phyloP scores from a whole-genome alignment of 2,888 invertebrate species.

The Lysandra bellargus region DNA sequence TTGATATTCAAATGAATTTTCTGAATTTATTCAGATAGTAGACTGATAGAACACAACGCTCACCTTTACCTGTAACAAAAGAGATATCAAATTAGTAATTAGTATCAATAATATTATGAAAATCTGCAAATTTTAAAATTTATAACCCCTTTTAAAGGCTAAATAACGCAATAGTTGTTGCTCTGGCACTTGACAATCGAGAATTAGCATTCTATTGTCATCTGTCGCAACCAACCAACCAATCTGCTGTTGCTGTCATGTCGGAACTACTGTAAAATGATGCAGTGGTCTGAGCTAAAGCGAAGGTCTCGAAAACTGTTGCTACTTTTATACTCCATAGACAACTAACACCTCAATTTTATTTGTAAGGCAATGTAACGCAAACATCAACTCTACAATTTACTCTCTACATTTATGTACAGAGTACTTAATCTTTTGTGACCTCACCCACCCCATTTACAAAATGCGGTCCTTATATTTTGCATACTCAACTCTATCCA shows the following conservation, averaged over 20 bases:
- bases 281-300: not conserved
- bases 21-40: not conserved
- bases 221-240: not conserved
- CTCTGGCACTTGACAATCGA: not conserved
- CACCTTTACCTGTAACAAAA: conserved; percentile 23
- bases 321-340: not conserved
- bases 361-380: not conserved
- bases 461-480: too few relatives aligned
- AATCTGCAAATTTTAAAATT: not conserved
- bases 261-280: not conserved
- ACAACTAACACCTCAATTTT: not conserved
- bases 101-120: not conserved
- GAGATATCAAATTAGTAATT: not conserved
- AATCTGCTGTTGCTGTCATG: not conserved
- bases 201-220: not conserved
- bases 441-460: too few relatives aligned
- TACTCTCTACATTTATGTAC: not conserved
- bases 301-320: not conserved
- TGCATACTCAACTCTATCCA: too few relatives aligned
- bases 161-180: not conserved
- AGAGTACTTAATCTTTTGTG: too few relatives aligned
- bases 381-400: not conserved
- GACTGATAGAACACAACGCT: not conserved
- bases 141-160: too few relatives aligned
- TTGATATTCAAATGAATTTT: not conserved